Percentiles rank a stretch among this genome's conserved stretches.
phyloP scores from a whole-genome alignment of 2,797 vertebrate genomes.

The Clarias pachynema region DNA sequence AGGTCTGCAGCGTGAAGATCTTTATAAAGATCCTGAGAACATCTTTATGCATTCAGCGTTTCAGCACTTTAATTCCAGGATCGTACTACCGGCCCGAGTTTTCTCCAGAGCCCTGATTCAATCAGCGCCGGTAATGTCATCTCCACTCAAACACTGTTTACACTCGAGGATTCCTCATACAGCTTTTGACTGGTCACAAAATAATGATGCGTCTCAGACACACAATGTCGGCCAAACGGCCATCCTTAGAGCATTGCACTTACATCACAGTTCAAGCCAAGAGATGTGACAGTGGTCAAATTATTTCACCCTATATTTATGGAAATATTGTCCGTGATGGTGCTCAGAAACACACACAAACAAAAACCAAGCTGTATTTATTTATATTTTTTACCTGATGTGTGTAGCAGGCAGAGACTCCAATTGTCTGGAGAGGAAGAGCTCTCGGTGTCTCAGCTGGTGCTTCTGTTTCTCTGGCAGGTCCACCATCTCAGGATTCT shows the following conservation, averaged over 20 bases:
- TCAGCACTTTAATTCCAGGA: not conserved
- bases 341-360: not conserved
- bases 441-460: constrained; percentile 92
- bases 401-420: constrained; percentile 96
- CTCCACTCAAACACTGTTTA: constrained; percentile 22
- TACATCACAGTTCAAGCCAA: not conserved
- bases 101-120: not conserved
- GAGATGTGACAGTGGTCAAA: not conserved
- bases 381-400: constrained; percentile 82
- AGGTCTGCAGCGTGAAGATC: not conserved
- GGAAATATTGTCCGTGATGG: not conserved
- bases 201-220: constrained; percentile 34
- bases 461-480: constrained; percentile 95
- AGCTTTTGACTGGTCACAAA: constrained; percentile 25
- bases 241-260: constrained; percentile 22
- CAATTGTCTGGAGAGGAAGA: constrained; percentile 93
- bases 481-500: constrained; percentile 92
- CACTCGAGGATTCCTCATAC: constrained; percentile 20
- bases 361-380: too few relatives aligned
- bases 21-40: not conserved
- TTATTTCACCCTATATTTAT: constrained; percentile 12
- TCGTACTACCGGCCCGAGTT: not conserved
- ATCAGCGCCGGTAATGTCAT: constrained; percentile 16
- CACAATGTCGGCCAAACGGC: not conserved
- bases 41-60: not conserved